These are phyloP conservation scores for Chloroclystis v-ata DNA, from an alignment of 2,888 invertebrate genomes.

Conservation along the genomic window DNA sequence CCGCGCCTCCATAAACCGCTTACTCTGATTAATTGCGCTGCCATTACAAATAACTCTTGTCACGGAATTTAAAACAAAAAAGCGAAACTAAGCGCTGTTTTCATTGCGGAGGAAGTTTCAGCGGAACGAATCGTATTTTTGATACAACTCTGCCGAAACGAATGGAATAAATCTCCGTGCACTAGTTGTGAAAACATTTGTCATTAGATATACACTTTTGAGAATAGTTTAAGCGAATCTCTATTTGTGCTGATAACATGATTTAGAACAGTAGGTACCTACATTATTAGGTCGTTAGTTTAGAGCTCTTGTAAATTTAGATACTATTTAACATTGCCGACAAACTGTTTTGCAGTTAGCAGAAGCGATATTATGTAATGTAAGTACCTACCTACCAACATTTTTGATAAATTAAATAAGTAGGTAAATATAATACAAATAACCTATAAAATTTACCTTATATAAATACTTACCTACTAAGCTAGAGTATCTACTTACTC, in stretches of 20 bases:
- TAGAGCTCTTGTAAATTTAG: too few species aligned
- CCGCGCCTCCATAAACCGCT: constrained; percentile 63
- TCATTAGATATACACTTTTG: constrained; percentile 15
- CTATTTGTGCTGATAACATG: constrained; percentile 4
- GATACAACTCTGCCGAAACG: constrained; percentile 39
- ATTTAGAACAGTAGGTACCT: constrained; percentile 5
- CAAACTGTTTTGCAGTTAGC: too few species aligned
- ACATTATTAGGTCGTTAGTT: too few species aligned
- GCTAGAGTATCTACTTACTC: too few species aligned
- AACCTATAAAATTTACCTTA: too few species aligned
- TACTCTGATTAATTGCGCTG: constrained; percentile 61
- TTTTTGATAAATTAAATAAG: too few species aligned
- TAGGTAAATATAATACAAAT: too few species aligned
- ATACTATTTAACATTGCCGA: too few species aligned
- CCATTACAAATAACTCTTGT: constrained; percentile 26
- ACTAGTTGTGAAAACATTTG: constrained; percentile 10
- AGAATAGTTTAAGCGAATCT: constrained; percentile 15
- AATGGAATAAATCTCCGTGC: constrained; percentile 45
- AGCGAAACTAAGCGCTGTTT: constrained; percentile 49
- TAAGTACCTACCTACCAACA: too few species aligned
- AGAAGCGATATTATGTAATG: too few species aligned
- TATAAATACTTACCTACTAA: too few species aligned
- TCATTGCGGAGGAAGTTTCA: constrained; percentile 30
- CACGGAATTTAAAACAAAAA: constrained; percentile 31
- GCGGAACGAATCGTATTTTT: constrained; percentile 44